These are phyloP conservation scores for Drosophila erecta DNA, from an alignment of 1,140 invertebrate species.

Conservation along the genomic window DNA sequence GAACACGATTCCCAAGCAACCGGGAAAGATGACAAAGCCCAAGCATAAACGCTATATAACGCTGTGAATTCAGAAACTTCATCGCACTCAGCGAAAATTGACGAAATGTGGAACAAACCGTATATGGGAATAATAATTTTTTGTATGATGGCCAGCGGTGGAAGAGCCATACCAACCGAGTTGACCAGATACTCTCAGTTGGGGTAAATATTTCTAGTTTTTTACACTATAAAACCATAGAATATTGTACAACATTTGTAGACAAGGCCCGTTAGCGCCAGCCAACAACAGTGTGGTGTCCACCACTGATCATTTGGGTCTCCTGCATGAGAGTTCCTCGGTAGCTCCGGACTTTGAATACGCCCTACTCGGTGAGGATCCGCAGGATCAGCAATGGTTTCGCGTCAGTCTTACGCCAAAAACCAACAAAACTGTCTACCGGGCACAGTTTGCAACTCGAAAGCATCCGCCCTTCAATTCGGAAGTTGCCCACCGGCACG, in stretches of 20 bases:
- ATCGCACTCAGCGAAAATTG: constrained; percentile 43
- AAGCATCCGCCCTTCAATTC: constrained; percentile 57
- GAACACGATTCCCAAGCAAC: constrained; percentile 44
- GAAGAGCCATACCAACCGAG: constrained; percentile 27
- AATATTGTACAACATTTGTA: constrained; percentile 2
- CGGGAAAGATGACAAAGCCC: constrained; percentile 26
- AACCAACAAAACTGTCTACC: constrained; percentile 35
- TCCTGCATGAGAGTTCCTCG: not conserved
- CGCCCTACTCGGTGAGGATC: constrained; percentile 58
- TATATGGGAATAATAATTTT: constrained; percentile 24
- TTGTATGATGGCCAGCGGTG: constrained; percentile 25
- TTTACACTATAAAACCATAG: too few species aligned
- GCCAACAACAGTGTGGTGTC: constrained; percentile 7
- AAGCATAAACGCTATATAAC: constrained; percentile 55
- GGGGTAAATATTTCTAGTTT: constrained; percentile 29
- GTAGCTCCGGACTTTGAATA: constrained; percentile 55
- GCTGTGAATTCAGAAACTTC: constrained; percentile 22
- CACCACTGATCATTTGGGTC: not conserved
- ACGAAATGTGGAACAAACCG: constrained; percentile 45
- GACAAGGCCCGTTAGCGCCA: constrained; percentile 10
- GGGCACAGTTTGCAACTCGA: constrained; percentile 58
- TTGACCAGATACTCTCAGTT: constrained; percentile 49
- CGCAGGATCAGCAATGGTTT: constrained; percentile 67
- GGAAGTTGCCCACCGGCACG: constrained; percentile 55
- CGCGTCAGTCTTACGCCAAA: constrained; percentile 60